These are phyloP conservation scores for Lepidochitona cinerea DNA, from an alignment of 2,888 invertebrate species.

Conservation along the genomic window DNA sequence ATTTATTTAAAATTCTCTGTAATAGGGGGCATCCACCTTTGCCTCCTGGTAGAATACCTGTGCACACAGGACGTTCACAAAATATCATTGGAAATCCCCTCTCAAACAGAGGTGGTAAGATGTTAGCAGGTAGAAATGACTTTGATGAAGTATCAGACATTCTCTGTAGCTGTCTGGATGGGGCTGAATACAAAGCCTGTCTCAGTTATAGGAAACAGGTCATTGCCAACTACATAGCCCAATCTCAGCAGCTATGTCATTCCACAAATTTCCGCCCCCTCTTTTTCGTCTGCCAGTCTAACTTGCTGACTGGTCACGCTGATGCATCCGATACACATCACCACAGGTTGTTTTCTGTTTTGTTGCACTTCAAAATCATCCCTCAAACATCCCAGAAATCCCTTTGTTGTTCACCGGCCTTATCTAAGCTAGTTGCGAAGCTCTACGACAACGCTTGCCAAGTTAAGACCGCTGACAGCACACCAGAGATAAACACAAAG, in stretches of 20 bases:
- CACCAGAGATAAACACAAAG: no score
- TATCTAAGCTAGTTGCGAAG: background rate
- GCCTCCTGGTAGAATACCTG: no score
- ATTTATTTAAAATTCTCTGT: no score
- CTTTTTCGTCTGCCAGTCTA: constrained; percentile 3
- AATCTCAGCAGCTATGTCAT: background rate
- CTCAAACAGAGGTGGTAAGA: background rate
- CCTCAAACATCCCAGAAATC: constrained; percentile 1
- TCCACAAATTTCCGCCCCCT: constrained; percentile 2
- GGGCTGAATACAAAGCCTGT: background rate
- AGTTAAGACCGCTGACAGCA: no score
- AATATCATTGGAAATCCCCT: background rate
- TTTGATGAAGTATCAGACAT: background rate
- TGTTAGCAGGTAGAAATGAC: background rate
- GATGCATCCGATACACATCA: background rate
- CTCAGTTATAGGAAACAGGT: background rate
- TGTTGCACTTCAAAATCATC: constrained; percentile 1
- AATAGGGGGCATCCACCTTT: no score
- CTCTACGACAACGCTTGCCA: no score
- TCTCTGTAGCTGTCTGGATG: background rate
- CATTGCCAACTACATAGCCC: constrained; percentile 4
- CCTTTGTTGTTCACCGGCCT: background rate
- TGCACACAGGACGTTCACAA: background rate
- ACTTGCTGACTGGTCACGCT: background rate
- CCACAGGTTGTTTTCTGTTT: background rate